phyloP scores from a whole-genome alignment of 2,113 vertebrate genomes.

The Oncorhynchus mykiss region DNA sequence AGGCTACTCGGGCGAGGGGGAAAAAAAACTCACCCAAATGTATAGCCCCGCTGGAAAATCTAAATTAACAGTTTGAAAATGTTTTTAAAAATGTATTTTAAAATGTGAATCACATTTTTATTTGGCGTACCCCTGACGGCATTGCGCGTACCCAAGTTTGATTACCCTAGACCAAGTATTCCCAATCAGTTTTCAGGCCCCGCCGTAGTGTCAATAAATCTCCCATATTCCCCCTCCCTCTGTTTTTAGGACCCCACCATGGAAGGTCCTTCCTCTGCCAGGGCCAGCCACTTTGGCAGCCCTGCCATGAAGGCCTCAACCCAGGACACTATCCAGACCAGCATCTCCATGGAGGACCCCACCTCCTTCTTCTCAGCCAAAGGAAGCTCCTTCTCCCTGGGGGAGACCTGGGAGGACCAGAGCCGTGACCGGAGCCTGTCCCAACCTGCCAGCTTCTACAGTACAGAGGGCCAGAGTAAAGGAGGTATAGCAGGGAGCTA shows the following conservation, averaged over 20 bases:
- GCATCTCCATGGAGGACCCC: conserved; percentile 25
- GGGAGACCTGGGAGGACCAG: conserved; percentile 47
- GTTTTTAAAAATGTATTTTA: no score
- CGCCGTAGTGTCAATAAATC: no score
- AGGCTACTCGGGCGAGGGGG: no score
- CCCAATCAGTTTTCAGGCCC: no score
- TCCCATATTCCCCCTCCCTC: not conserved
- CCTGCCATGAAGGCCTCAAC: conserved; percentile 16
- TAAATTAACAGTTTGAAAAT: no score
- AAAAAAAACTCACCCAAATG: no score
- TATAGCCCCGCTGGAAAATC: no score
- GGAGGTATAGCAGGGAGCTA: conserved; percentile 66
- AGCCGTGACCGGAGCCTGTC: conserved; percentile 47
- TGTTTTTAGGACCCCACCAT: conserved; percentile 31
- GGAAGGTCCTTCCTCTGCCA: conserved; percentile 13
- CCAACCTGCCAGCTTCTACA: conserved; percentile 45
- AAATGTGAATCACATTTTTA: no score
- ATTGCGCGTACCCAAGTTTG: no score
- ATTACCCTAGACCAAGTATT: no score
- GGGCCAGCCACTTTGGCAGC: conserved; percentile 20
- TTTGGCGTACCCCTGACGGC: no score
- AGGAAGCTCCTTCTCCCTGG: conserved; percentile 63
- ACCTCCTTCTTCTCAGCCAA: conserved; percentile 60
- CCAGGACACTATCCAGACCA: not conserved
- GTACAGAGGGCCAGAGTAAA: conserved; percentile 41